Evolutionary conservation across 2,888 invertebrate species (phyloP), one percentile per base, ranked within the genome.

Genomic region (Camponotus fellah): DNA sequence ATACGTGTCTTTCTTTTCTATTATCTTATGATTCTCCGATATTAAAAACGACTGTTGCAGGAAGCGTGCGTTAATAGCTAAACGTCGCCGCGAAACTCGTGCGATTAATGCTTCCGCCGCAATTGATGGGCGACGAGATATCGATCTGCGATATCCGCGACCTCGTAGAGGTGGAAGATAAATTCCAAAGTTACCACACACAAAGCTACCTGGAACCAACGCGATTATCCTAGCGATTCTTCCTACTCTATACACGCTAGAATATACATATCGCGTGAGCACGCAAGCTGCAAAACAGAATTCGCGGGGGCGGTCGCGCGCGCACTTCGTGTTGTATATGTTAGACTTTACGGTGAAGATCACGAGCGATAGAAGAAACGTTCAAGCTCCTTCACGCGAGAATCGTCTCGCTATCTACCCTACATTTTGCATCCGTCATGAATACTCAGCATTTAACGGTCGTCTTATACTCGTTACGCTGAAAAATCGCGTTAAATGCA

Each of bases 401-500:
- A 83, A 10, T 74, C 79, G 85, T 75, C 76, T 76, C 76, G 85
- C 85, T 49, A 64, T 85, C 53, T 64, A 71, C 79, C 79, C 82
- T 49, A 65, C 79, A 77, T 82, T 53, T 56, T 65, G 79, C 82
- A 85, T 84, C 79, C 75, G 71, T 87, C 65, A 75, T 66, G 86
- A 75, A 72, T 66, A 46, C 62, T 43, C 49, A 65, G 64, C 64
- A 65, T 72, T 80, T 80, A 80, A 80, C 79, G 72, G 72, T 71
- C 46, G 60, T 72, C 46, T 71, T 80, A 72, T 46, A 71, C 72
- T 80, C 60, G 60, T 80, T 72, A 80, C 72, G 60, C 46, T 80
- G 46, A 80, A 80, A 72, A 80, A 72, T 62, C 82, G 43, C 66
- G 56, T 58, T 76, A 58, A 65, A 76, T 21, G 65, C 77, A 17